phyloP scores from a whole-genome alignment of 2,888 invertebrate species.

The Cataglyphis livida region DNA sequence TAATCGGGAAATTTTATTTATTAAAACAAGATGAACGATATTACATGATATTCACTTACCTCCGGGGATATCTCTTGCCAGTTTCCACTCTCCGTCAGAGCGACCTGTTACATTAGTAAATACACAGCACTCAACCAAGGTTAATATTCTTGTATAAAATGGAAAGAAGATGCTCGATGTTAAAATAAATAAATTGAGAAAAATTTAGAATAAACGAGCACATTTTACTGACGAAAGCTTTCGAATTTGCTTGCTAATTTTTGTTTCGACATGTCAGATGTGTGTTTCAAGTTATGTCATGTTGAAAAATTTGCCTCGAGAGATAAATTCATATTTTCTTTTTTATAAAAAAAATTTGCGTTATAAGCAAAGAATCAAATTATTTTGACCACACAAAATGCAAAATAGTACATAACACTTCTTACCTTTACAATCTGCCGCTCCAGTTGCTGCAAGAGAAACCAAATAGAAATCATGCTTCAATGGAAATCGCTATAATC shows the following conservation, averaged over 20 bases:
- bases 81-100: slow-evolving; percentile 85
- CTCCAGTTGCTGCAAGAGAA: slow-evolving; percentile 84
- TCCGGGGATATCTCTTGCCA: slow-evolving; percentile 85
- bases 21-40: neutral
- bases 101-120: slow-evolving; percentile 85
- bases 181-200: slow-evolving; percentile 1
- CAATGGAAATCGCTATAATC: slow-evolving; percentile 3
- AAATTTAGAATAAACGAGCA: slow-evolving; percentile 1
- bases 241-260: slow-evolving; percentile 13
- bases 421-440: slow-evolving; percentile 85
- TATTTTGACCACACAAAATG: slow-evolving; percentile 13
- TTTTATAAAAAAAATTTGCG: neutral
- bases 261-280: neutral
- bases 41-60: slow-evolving; percentile 75
- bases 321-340: neutral
- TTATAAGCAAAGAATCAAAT: neutral
- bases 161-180: slow-evolving; percentile 11
- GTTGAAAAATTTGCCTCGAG: neutral
- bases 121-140: slow-evolving; percentile 73
- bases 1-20: neutral
- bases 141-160: slow-evolving; percentile 58
- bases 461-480: slow-evolving; percentile 64
- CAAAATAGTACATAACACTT: neutral
- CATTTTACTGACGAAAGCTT: slow-evolving; percentile 1
- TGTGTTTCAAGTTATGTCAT: neutral